Evolutionary conservation across 2,797 vertebrate genomes (phyloP), one percentile per base, ranked within the genome.

Genomic region (Novumbra hubbsi): DNA sequence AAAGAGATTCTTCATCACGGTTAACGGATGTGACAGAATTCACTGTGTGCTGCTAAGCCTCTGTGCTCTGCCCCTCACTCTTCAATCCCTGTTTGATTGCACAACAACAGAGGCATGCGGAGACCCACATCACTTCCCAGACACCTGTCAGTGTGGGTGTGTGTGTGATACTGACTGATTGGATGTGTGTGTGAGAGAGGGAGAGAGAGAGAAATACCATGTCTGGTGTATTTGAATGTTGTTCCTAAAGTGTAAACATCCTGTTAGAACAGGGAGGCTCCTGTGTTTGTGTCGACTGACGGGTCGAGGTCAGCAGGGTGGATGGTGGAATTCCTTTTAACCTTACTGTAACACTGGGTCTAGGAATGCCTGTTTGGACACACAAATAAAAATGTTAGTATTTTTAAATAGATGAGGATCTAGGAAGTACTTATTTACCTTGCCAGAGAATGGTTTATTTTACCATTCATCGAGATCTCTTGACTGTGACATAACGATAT

Each of bases 81-180:
- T 68, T 41, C 67, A 68, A 48, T 68, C 67, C 45, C 38, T 21
- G 21, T 17, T 49, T 68, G 67, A 68, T 68, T 68, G 24, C 38
- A 24, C 38, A 3, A 48, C 67, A 68, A 48, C 21, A 62, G 50
- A 55, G 60, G 21, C 21, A 63, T 30, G 60, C 19, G 5, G 52
- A 19, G 50, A 27, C 12, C 32, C 28, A 32, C 66, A 45, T 48
- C 21, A 38, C 16, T 69, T 65, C 34, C 65, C 32, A 65, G 34
- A 38, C 34, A 38, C 34, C 34, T 5, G 34, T 70, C 49, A 34
- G 52, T 62, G 24, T 63, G 27, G 24, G 68, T 8, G 66, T 75
- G 68, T 8, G 66, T 75, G 55, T 63, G 28, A 63, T 38, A 38
- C 34, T 5, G 34, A 38, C 24, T 50, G 41, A 12, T 2, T 48